phyloP scores from a whole-genome alignment of 2,888 invertebrate genomes.

The Agrochola litura region DNA sequence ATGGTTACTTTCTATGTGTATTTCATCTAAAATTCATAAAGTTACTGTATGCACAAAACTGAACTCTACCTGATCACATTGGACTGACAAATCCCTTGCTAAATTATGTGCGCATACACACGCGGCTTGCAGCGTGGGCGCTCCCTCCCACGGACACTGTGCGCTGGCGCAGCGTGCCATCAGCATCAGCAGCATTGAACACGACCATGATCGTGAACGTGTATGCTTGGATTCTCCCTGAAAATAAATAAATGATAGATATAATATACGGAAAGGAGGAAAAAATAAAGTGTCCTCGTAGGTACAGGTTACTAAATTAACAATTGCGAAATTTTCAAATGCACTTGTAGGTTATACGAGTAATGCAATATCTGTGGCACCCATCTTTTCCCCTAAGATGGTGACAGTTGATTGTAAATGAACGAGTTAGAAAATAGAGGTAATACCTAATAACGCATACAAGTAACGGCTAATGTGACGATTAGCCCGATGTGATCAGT shows the following conservation, averaged over 20 bases:
- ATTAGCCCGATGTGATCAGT: constrained; percentile 20
- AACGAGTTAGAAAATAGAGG: neutral
- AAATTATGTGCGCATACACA: constrained; percentile 97
- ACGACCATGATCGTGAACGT: constrained; percentile 71
- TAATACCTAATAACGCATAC: constrained; percentile 22
- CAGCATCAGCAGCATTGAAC: constrained; percentile 70
- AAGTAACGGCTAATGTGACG: constrained; percentile 13
- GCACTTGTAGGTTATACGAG: neutral
- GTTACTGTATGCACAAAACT: neutral
- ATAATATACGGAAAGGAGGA: neutral
- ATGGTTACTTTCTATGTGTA: constrained; percentile 12
- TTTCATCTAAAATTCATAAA: neutral
- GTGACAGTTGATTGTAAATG: neutral
- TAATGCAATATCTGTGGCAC: neutral
- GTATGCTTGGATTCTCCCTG: constrained; percentile 72
- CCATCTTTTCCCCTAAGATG: neutral
- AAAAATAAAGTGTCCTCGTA: neutral
- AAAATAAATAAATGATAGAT: constrained; percentile 59
- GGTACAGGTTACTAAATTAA: neutral
- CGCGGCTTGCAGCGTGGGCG: constrained; percentile 93
- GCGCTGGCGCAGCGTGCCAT: constrained; percentile 81
- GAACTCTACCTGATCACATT: constrained; percentile 94
- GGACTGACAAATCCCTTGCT: constrained; percentile 96
- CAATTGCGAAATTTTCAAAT: neutral
- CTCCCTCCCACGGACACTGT: constrained; percentile 96